Evolutionary conservation across 2,888 invertebrate species (phyloP).

Genomic region (Candidula unifasciata): DNA sequence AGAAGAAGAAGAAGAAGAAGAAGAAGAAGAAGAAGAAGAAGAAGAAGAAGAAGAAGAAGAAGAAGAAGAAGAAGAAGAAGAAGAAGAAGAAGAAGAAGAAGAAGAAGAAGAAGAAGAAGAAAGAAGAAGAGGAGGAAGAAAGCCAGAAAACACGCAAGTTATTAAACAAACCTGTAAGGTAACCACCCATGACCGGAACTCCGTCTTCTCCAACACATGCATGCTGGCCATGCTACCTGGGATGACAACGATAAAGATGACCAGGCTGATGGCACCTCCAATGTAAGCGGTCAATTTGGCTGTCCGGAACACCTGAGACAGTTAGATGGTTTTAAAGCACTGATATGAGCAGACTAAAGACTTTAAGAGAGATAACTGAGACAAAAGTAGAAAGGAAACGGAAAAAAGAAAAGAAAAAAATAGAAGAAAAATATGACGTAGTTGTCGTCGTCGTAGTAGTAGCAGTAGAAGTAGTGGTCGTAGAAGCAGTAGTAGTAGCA

Average conservation of each 20-base stretch:
- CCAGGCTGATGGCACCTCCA: slow-evolving; percentile 60
- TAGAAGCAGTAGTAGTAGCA: too few relatives aligned
- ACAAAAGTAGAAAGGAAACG: too few relatives aligned
- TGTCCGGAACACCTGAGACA: slow-evolving; percentile 57
- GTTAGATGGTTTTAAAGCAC: neutral
- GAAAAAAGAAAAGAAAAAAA: too few relatives aligned
- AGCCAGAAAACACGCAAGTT: neutral
- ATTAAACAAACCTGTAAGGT: slow-evolving; percentile 57
- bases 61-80: neutral
- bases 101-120: neutral
- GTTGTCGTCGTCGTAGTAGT: too few relatives aligned
- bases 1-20: neutral
- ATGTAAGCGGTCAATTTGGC: slow-evolving; percentile 65
- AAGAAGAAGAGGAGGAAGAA: neutral
- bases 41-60: neutral
- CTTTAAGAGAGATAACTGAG: too few relatives aligned
- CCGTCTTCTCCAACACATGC: slow-evolving; percentile 59
- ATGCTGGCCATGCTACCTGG: slow-evolving; percentile 66
- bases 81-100: neutral
- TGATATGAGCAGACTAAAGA: neutral
- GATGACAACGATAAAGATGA: slow-evolving; percentile 62
- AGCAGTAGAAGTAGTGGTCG: too few relatives aligned
- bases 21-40: neutral
- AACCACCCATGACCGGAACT: slow-evolving; percentile 65
- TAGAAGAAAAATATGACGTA: too few relatives aligned